Conservation (phyloP, 2,113 vertebrate species). For the Riparia riparia region DNA sequence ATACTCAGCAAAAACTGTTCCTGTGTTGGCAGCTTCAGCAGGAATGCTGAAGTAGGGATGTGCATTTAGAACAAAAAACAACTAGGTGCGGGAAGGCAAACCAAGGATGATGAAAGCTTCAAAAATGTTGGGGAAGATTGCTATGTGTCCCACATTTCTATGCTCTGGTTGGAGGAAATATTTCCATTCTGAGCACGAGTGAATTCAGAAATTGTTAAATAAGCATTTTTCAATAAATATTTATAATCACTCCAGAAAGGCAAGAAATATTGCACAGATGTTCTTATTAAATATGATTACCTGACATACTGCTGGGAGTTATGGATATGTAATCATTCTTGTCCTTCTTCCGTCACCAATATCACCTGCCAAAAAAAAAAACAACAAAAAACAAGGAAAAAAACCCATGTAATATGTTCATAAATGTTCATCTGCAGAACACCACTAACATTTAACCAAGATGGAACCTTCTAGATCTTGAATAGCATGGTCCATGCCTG, state of each 20-base stretch:
- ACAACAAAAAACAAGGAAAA: background rate
- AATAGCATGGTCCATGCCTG: background rate
- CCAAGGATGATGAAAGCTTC: background rate
- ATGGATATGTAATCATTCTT: constrained; percentile 79
- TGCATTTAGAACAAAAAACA: background rate
- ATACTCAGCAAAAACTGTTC: background rate
- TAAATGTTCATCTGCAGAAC: background rate
- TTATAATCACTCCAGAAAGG: background rate
- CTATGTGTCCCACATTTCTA: background rate
- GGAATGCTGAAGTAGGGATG: background rate
- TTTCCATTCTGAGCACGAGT: background rate
- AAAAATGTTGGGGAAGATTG: background rate
- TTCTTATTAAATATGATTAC: constrained; percentile 37
- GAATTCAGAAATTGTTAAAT: background rate
- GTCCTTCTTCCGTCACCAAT: constrained; percentile 56
- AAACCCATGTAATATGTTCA: background rate
- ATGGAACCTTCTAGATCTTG: background rate
- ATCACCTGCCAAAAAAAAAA: constrained; percentile 63
- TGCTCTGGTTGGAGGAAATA: background rate
- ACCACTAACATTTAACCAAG: background rate
- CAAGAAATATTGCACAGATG: background rate
- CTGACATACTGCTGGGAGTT: constrained; percentile 86
- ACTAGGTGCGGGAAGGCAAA: background rate
- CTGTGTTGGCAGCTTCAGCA: background rate
- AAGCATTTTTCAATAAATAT: background rate